A percentile compares a stretch with the other conserved stretches of the same genome.
These are phyloP conservation scores for Blennius ocellaris DNA, from an alignment of 2,113 vertebrate genomes.

Conservation along the genomic window DNA sequence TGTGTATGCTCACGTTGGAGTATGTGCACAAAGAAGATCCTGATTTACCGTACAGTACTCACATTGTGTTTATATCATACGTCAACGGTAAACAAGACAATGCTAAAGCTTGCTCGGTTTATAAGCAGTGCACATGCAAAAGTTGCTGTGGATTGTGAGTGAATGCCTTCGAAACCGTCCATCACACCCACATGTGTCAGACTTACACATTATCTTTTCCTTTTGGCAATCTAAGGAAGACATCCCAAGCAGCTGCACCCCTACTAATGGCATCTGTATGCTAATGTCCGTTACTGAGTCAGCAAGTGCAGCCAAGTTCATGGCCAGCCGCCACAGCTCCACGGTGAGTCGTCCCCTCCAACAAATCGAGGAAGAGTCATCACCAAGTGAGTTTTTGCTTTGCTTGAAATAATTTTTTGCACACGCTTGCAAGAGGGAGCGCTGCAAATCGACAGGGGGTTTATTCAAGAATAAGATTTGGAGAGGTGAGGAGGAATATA, in stretches of 20 bases:
- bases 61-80: too few relatives aligned
- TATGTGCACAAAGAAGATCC: background rate
- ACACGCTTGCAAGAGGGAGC: conserved; percentile 3
- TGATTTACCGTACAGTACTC: too few relatives aligned
- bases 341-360: conserved; percentile 36
- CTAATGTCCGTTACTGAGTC: conserved; percentile 79
- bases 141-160: conserved; percentile 24
- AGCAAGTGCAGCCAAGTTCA: conserved; percentile 69
- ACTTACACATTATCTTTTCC: conserved; percentile 17
- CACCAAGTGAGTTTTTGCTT: conserved; percentile 14
- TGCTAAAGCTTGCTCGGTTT: too few relatives aligned
- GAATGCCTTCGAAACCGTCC: conserved; percentile 19
- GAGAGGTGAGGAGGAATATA: background rate
- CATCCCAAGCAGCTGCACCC: conserved; percentile 64
- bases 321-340: conserved; percentile 52
- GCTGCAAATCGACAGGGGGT: conserved; percentile 4
- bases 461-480: conserved; percentile 8
- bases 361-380: conserved; percentile 37
- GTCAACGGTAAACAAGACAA: too few relatives aligned
- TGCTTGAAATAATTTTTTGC: conserved; percentile 18
- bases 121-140: background rate
- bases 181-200: conserved; percentile 24
- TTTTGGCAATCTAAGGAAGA: conserved; percentile 48
- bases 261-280: conserved; percentile 80
- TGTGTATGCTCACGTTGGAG: background rate